Evolutionary conservation across 2,888 invertebrate species (phyloP).

Genomic region (Myopa tessellatipennis): DNA sequence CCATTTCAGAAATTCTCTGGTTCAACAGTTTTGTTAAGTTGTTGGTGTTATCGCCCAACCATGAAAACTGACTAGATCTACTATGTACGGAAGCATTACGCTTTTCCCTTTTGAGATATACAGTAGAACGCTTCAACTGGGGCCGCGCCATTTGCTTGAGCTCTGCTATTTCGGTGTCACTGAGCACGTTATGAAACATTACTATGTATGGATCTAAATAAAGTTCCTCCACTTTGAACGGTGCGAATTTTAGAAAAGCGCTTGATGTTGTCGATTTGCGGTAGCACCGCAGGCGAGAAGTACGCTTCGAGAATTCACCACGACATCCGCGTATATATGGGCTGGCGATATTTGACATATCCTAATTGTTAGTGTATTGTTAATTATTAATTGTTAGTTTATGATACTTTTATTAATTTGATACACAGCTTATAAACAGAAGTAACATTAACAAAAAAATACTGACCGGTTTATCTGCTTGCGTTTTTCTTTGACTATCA

Average conservation of each 20-base stretch:
- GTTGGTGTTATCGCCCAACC: conserved; percentile 55
- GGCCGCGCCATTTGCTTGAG: conserved; percentile 55
- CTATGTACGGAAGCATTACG: conserved; percentile 37
- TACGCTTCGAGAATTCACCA: too few species aligned
- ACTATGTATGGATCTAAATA: conserved; percentile 60
- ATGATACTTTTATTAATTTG: too few species aligned
- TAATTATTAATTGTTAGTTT: too few species aligned
- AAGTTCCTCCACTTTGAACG: conserved; percentile 61
- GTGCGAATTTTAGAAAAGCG: conserved; percentile 58
- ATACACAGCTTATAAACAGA: too few species aligned
- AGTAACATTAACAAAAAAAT: too few species aligned
- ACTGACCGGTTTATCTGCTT: too few species aligned
- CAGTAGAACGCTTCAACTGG: conserved; percentile 56
- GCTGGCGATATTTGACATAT: too few species aligned
- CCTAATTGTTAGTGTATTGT: too few species aligned
- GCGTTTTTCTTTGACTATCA: too few species aligned
- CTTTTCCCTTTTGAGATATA: conserved; percentile 46
- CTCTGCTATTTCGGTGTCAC: conserved; percentile 55
- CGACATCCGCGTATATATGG: too few species aligned
- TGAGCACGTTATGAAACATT: conserved; percentile 59
- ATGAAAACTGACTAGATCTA: conserved; percentile 51
- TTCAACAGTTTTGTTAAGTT: conserved; percentile 51
- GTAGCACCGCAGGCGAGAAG: conserved; percentile 16
- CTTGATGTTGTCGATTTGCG: conserved; percentile 56
- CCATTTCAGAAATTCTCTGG: conserved; percentile 59